Base-by-base conservation (phyloP, 2,113 vertebrate species). In the Ochotona curzoniae region DNA sequence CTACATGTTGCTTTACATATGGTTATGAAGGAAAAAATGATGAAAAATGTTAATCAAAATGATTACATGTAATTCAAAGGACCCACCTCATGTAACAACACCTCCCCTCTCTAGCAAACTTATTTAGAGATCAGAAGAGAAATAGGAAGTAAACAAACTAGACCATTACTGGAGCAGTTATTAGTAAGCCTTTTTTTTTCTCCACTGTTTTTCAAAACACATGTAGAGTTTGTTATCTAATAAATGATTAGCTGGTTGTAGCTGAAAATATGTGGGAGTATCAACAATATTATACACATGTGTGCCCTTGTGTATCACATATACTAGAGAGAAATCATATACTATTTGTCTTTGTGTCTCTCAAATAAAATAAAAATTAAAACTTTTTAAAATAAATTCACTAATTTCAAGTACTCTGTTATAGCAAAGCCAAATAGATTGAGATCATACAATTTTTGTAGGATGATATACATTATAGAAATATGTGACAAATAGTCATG, bases 1-100 rank as follows among this genome's bases (percentile, higher is more conserved):
- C 76, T 93, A 54, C 23, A 76, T 54, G 20, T 92, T 93, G 83
- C 73, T 96, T 93, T 79, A 44, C 93, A 93, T 97, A 95, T 96
- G 94, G 89, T 94, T 93, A 47, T 82, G 73, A 92, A 54, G 25
- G 18, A 91, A 89, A 91, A 90, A 47, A 44, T 84, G 78, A 57
- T 61, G 49, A 35, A 80, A 92, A 35, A 94, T 81, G 71, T 66
- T 93, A 57, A 94, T 95, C 64, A 91, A 91, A 94, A 88, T 79
- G 91, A 92, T 69, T 74, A 64, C 61, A 74, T 79, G 26, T 51
- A 91, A 57, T 57, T 91, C 70, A 75, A 93, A 86, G 89, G 63
- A 44, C 38, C 38, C 38, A 44, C 0, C 23, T 71, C 47, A 47
- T 20, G 82, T 71, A 54, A 51, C 73, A 83, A 90, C 70, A 49